phyloP scores from a whole-genome alignment of 2,797 vertebrate species.

The Trichosurus vulpecula region DNA sequence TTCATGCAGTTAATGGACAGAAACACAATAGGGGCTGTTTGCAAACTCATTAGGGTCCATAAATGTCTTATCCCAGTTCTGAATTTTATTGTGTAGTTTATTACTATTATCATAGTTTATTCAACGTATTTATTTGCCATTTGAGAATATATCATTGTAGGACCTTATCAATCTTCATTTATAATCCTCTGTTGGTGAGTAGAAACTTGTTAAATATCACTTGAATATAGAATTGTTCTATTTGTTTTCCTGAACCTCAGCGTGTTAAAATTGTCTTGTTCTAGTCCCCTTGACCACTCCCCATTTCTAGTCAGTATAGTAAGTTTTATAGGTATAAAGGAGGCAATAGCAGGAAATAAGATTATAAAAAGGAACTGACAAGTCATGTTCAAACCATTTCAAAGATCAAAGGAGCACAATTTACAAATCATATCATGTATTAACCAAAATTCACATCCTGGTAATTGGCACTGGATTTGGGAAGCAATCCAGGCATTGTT shows the following conservation, averaged over 20 bases:
- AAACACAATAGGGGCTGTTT: background rate
- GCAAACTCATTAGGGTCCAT: background rate
- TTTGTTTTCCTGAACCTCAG: background rate
- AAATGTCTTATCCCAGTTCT: background rate
- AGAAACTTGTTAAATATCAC: background rate
- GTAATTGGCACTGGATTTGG: background rate
- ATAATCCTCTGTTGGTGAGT: background rate
- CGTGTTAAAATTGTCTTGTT: background rate
- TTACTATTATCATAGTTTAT: background rate
- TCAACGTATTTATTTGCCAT: background rate
- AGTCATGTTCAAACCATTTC: background rate
- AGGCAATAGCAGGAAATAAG: background rate
- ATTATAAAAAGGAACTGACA: background rate
- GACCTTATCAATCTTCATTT: background rate
- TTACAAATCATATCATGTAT: background rate
- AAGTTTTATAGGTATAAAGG: background rate
- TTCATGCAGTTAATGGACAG: background rate
- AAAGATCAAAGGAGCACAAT: background rate
- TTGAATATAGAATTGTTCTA: background rate
- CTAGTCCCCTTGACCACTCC: background rate
- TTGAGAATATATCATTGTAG: background rate
- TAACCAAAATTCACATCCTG: background rate
- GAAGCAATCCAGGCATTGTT: background rate
- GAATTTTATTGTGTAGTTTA: background rate
- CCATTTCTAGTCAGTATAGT: too few relatives aligned